These are phyloP conservation scores for Myiopsitta monachus DNA, from an alignment of 2,113 vertebrate species.

Conservation along the genomic window DNA sequence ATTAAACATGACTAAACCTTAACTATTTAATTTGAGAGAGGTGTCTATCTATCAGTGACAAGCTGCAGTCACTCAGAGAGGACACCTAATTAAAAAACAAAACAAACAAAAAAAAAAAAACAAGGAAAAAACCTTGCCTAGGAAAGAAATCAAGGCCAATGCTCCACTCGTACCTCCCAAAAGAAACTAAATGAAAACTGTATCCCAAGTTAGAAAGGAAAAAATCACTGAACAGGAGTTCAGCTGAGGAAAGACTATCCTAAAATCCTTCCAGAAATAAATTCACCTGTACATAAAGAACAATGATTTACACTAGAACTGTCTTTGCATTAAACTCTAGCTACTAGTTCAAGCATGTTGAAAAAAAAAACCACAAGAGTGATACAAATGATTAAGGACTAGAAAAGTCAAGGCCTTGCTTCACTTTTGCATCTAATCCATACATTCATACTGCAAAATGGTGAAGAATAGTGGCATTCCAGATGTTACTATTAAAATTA, in stretches of 20 bases:
- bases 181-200: not conserved
- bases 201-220: not conserved
- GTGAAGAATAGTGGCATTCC: not conserved
- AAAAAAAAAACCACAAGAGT: not conserved
- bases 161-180: not conserved
- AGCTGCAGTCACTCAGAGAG: not conserved
- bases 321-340: not conserved
- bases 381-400: not conserved
- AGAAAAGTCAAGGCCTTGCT: not conserved
- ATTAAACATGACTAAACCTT: not conserved
- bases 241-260: not conserved
- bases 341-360: not conserved
- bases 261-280: not conserved
- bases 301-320: not conserved
- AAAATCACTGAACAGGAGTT: not conserved
- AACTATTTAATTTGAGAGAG: not conserved
- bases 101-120: not conserved
- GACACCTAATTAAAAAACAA: not conserved
- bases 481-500: not conserved
- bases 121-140: not conserved
- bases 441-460: not conserved
- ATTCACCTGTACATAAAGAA: not conserved
- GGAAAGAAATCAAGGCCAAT: constrained; percentile 18
- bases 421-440: not conserved
- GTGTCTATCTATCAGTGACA: not conserved